Evolutionary conservation across 2,797 vertebrate species (phyloP), one percentile per base, ranked within the genome.

Genomic region (Pelobates cultripes): DNA sequence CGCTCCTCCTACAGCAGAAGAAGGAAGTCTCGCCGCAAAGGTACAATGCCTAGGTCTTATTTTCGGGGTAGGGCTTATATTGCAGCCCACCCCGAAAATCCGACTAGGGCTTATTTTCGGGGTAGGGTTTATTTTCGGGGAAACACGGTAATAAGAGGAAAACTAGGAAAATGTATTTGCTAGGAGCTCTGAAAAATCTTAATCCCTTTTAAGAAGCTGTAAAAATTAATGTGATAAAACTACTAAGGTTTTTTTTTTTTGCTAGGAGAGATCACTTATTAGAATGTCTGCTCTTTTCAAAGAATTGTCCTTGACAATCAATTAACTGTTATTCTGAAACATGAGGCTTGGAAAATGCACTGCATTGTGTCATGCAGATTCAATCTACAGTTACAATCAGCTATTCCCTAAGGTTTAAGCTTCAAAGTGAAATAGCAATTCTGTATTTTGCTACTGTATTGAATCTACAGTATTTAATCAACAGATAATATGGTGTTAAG

Each of bases 251-350:
- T 47, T 61, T 63, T 71, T 76, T 42, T 14, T 28, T 74, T 74
- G 68, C 63, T 78, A 67, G 43, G 15, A 45, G 53, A 53, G 64
- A 55, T 71, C 40, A 69, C 71, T 78, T 81, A 64, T 76, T 83
- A 78, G 42, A 82, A 68, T 69, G 63, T 61, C 70, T 73, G 45
- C 75, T 69, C 71, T 70, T 78, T 83, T 78, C 40, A 73, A 83
- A 83, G 64, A 78, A 69, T 61, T 74, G 76, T 78, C 81, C 81
- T 78, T 83, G 81, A 83, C 70, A 78, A 78, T 78, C 81, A 73
- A 83, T 83, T 83, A 83, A 83, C 64, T 69, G 13, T 15, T 69
- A 78, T 74, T 69, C 53, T 44, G 81, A 78, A 74, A 78, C 71
- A 74, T 63, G 64, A 70, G 53, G 43, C 70, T 9, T 17, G 43